Conservation (phyloP, 2,888 invertebrate genomes). For the Fragum sueziense region DNA sequence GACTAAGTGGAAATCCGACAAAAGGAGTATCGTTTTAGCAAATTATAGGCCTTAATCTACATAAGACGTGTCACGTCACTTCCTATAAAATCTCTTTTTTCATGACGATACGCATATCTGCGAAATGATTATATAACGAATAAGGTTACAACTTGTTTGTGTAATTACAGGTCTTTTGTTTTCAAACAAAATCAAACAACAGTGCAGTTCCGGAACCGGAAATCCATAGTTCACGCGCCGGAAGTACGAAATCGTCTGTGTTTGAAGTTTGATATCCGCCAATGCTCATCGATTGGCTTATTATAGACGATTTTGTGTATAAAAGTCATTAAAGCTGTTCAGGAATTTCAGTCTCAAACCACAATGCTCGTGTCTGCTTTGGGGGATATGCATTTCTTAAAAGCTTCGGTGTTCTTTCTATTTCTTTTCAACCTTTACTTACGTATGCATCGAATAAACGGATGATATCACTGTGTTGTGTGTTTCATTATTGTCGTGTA, state of each 20-base stretch:
- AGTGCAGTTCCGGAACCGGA: not conserved
- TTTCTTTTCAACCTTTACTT: not conserved
- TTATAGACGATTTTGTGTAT: not conserved
- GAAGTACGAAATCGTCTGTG: constrained; percentile 15
- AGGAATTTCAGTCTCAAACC: not conserved
- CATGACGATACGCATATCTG: too few relatives aligned
- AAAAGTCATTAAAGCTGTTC: not conserved
- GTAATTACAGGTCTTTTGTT: not conserved
- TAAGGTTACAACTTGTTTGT: too few relatives aligned
- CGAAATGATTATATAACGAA: too few relatives aligned
- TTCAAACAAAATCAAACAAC: not conserved
- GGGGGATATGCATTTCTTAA: not conserved
- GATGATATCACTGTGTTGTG: too few relatives aligned
- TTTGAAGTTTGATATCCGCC: constrained; percentile 18
- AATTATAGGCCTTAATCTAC: too few relatives aligned
- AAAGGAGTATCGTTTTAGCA: too few relatives aligned
- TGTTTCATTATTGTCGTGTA: too few relatives aligned
- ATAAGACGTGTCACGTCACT: too few relatives aligned
- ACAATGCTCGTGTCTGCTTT: not conserved
- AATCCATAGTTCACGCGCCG: constrained; percentile 1
- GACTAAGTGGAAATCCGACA: too few relatives aligned
- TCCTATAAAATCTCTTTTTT: too few relatives aligned
- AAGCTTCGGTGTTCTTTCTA: not conserved
- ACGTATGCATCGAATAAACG: not conserved
- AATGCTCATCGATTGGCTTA: constrained; percentile 5